A percentile compares a stretch with the other conserved stretches of the same genome.
Conservation (phyloP, 2,113 vertebrate genomes). For the Orcinus orca region DNA sequence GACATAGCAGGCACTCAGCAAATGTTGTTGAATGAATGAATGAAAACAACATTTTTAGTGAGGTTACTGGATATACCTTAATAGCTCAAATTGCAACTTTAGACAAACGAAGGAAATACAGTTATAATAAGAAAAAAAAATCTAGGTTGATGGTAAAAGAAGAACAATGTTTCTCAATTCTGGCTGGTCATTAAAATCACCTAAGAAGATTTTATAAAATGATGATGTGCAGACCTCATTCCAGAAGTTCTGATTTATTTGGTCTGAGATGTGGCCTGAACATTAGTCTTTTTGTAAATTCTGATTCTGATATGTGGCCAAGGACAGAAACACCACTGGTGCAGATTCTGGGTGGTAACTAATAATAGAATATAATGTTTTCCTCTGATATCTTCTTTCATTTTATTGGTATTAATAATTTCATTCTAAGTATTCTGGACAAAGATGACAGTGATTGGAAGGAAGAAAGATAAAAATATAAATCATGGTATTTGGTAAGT, state of each 20-base stretch:
- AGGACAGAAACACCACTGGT: not conserved
- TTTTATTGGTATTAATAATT: not conserved
- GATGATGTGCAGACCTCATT: not conserved
- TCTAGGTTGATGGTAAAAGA: not conserved
- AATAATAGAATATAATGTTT: not conserved
- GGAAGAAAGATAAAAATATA: not conserved
- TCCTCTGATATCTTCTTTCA: not conserved
- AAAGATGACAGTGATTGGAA: not conserved
- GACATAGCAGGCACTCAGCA: not conserved
- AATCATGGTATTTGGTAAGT: not conserved
- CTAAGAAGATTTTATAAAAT: not conserved
- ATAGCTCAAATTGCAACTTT: not conserved
- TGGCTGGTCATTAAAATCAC: not conserved
- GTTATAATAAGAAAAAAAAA: not conserved
- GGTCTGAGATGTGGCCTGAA: not conserved
- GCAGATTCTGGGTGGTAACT: not conserved
- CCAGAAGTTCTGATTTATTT: not conserved
- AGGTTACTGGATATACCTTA: not conserved
- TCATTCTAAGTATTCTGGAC: constrained; percentile 20
- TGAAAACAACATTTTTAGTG: not conserved
- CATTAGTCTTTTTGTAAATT: not conserved
- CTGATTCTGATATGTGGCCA: not conserved
- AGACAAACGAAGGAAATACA: not conserved
- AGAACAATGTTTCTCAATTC: not conserved
- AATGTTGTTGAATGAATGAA: not conserved